phyloP scores from a whole-genome alignment of 2,888 invertebrate species.

The Rhagonycha lutea region DNA sequence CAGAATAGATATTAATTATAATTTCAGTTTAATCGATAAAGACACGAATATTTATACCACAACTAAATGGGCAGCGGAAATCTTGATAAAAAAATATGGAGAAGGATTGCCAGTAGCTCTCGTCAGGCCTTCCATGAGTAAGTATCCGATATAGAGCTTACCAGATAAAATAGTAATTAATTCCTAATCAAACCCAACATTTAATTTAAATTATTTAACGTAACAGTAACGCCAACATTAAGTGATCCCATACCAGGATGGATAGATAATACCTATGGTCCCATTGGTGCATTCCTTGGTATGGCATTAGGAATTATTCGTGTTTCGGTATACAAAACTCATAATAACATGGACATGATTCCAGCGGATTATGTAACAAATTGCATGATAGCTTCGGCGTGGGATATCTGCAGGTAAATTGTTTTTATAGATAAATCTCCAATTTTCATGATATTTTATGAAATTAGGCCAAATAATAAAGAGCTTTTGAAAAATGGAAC shows the following conservation, averaged over 20 bases:
- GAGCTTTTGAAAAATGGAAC: neutral
- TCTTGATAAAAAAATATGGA: neutral
- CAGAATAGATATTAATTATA: too few species aligned
- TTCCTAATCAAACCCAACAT: too few species aligned
- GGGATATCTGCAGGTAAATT: neutral
- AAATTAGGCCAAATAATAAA: neutral
- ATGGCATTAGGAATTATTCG: neutral
- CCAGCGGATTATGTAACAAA: slow-evolving; percentile 6
- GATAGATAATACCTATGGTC: neutral
- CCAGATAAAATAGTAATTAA: neutral
- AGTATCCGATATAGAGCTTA: neutral
- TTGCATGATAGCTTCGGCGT: neutral
- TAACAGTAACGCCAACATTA: neutral
- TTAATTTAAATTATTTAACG: neutral
- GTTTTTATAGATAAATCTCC: neutral
- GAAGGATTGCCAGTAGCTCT: neutral
- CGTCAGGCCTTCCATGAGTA: neutral
- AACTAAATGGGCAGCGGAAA: neutral
- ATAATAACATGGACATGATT: neutral
- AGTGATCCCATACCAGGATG: slow-evolving; percentile 3
- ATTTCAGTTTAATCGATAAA: neutral
- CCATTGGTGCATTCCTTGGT: neutral
- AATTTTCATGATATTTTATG: neutral
- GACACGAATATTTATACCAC: neutral
- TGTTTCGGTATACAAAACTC: neutral